Percentiles rank a stretch among this genome's conserved stretches.
Evolutionary conservation across 2,113 vertebrate species (phyloP).

Genomic region (Sebastes fasciatus): DNA sequence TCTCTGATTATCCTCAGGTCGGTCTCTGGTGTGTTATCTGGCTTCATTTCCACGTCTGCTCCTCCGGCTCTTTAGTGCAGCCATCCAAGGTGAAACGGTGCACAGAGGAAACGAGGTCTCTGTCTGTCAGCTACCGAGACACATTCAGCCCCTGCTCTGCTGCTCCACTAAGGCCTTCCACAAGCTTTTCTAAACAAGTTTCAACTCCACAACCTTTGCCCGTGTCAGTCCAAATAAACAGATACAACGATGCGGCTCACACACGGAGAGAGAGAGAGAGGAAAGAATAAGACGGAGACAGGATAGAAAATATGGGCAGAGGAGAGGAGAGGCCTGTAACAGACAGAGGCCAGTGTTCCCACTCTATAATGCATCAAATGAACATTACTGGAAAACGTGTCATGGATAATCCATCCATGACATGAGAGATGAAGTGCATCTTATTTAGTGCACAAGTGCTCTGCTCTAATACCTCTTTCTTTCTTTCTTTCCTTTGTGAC

Average conservation of each 20-base stretch:
- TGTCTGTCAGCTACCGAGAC: conserved; percentile 58
- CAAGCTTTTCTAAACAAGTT: conserved; percentile 64
- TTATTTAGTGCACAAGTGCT: conserved; percentile 38
- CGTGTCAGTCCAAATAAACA: conserved; percentile 70
- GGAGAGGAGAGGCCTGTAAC: neutral
- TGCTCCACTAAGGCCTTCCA: conserved; percentile 47
- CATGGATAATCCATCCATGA: neutral
- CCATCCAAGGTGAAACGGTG: conserved; percentile 58
- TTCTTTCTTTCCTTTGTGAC: conserved; percentile 43
- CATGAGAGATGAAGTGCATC: conserved; percentile 10
- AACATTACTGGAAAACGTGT: conserved; percentile 16
- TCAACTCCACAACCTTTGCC: conserved; percentile 60
- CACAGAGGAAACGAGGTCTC: conserved; percentile 46
- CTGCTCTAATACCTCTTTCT: conserved; percentile 26
- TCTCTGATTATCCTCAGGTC: conserved; percentile 37
- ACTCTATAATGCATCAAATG: conserved; percentile 13
- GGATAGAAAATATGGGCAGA: conserved; percentile 27
- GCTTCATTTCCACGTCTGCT: conserved; percentile 38
- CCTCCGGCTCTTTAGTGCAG: conserved; percentile 52
- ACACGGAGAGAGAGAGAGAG: neutral
- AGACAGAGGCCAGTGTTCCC: neutral
- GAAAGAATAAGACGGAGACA: conserved; percentile 31
- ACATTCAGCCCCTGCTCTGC: conserved; percentile 42
- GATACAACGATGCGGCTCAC: conserved; percentile 54
- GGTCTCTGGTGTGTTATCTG: conserved; percentile 23